A percentile compares a stretch with the other conserved stretches of the same genome.
These are phyloP conservation scores for Conopomorpha cramerella DNA, from an alignment of 1,140 invertebrate species.

Conservation along the genomic window DNA sequence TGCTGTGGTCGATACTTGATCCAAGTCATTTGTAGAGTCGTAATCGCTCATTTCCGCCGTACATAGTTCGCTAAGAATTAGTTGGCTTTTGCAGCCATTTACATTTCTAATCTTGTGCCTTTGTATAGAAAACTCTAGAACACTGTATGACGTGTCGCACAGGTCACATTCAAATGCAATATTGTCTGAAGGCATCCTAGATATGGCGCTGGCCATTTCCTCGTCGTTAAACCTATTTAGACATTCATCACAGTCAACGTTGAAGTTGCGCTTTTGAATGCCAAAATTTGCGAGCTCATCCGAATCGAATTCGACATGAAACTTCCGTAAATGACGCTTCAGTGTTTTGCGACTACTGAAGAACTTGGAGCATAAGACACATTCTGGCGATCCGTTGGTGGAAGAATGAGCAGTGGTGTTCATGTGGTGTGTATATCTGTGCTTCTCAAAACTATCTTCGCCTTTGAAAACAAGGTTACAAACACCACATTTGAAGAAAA, in stretches of 20 bases:
- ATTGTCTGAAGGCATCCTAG: no score
- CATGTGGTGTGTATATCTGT: conserved; percentile 16
- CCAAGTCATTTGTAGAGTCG: no score
- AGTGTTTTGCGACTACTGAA: conserved; percentile 39
- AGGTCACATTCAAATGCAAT: conserved; percentile 29
- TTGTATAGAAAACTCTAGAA: conserved; percentile 29
- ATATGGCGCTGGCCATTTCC: no score
- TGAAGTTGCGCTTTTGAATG: conserved; percentile 11
- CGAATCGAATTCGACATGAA: conserved; percentile 27
- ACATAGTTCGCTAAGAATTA: conserved; percentile 34
- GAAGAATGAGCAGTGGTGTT: conserved; percentile 8
- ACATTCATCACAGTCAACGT: conserved; percentile 29
- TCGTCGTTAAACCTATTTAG: conserved; percentile 26
- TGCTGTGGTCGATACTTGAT: no score
- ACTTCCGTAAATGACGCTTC: conserved; percentile 35
- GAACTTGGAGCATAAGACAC: conserved; percentile 35
- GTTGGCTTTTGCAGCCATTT: conserved; percentile 16
- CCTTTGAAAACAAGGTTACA: conserved; percentile 36
- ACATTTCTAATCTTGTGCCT: conserved; percentile 17
- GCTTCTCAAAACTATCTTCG: conserved; percentile 23
- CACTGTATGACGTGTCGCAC: conserved; percentile 19
- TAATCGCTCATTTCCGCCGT: conserved; percentile 33
- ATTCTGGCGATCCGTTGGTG: conserved; percentile 18
- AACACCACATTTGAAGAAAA: conserved; percentile 34
- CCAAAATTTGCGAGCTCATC: conserved; percentile 30